Conservation (phyloP, 2,888 invertebrate genomes). For the Carterocephalus palaemon region DNA sequence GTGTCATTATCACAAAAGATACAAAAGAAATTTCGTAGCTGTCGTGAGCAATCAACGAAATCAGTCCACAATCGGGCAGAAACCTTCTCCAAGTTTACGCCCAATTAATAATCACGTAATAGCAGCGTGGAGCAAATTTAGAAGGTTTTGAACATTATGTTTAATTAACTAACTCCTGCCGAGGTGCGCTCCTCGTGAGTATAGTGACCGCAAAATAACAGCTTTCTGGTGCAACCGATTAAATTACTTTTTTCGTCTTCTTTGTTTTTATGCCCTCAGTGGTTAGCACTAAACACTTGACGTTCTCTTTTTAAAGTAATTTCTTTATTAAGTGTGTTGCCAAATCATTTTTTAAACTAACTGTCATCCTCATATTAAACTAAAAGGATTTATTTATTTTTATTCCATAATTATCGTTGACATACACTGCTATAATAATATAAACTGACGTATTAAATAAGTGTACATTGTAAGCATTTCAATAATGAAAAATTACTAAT, state of each 20-base stretch:
- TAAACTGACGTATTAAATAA: too few relatives aligned
- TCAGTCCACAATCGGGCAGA: constrained; percentile 36
- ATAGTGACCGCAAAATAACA: constrained; percentile 65
- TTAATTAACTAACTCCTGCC: constrained; percentile 61
- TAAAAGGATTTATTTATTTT: too few relatives aligned
- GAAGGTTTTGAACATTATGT: constrained; percentile 48
- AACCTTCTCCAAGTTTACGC: constrained; percentile 57
- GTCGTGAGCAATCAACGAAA: constrained; percentile 37
- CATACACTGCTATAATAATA: too few relatives aligned
- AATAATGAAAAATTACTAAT: constrained; percentile 26
- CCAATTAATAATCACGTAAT: constrained; percentile 65
- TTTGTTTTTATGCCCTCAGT: constrained; percentile 8
- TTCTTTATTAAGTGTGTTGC: constrained; percentile 9
- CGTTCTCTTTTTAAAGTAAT: constrained; percentile 5
- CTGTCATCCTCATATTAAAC: too few relatives aligned
- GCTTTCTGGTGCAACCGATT: constrained; percentile 52
- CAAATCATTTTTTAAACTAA: too few relatives aligned
- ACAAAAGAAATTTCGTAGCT: constrained; percentile 35
- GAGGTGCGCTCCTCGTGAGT: constrained; percentile 53
- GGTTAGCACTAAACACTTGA: constrained; percentile 9
- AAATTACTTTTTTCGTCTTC: constrained; percentile 39
- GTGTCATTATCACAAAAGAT: background rate
- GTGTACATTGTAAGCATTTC: too few relatives aligned
- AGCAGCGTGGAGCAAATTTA: constrained; percentile 40
- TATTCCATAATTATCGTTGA: too few relatives aligned